Evolutionary conservation across 2,113 vertebrate species (phyloP).

Genomic region (Oxyruncus cristatus): DNA sequence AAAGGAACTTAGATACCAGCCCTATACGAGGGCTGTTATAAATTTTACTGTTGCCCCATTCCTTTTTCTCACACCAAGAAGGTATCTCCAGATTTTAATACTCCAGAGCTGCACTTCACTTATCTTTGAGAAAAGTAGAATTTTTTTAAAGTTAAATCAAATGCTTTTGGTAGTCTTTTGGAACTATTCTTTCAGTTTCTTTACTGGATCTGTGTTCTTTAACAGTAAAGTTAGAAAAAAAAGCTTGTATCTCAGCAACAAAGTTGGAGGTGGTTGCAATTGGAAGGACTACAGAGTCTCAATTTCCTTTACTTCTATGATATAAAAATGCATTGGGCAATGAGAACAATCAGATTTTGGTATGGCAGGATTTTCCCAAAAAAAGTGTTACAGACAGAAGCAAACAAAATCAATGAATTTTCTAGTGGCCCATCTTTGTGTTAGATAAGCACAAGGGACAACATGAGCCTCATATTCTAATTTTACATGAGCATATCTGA

Average conservation of each 20-base stretch:
- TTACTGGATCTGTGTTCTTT: no score
- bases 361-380: accelerated
- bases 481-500: not conserved
- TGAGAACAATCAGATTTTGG: not conserved
- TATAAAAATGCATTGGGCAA: not conserved
- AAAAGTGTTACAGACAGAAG: not conserved
- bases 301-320: not conserved
- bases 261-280: not conserved
- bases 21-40: not conserved
- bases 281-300: not conserved
- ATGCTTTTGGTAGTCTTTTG: not conserved
- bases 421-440: not conserved
- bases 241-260: not conserved
- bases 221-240: not conserved
- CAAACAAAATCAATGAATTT: not conserved
- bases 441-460: not conserved
- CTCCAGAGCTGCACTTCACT: not conserved
- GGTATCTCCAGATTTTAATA: not conserved
- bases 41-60: not conserved
- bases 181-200: no score
- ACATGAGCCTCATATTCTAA: not conserved
- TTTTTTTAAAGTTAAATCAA: not conserved
- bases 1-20: not conserved
- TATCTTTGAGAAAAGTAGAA: not conserved
- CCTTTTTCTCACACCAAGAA: not conserved